Evolutionary conservation across 2,888 invertebrate genomes (phyloP).

Genomic region (Andrena haemorrhoa): DNA sequence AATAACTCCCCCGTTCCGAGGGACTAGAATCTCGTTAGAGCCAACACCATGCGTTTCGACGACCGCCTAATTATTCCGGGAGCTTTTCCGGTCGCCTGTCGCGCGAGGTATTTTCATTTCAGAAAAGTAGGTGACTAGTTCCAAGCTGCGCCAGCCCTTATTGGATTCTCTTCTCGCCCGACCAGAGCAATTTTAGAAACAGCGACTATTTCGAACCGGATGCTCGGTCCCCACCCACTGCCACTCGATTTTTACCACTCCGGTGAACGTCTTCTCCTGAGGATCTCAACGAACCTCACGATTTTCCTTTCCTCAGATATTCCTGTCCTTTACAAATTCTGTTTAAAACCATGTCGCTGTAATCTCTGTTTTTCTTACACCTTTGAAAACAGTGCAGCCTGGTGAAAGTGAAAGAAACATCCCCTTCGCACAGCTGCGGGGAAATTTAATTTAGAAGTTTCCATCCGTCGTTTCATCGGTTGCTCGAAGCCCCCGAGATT

Average conservation of each 20-base stretch:
- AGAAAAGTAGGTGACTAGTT: conserved; percentile 31
- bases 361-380: background rate
- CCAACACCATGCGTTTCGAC: background rate
- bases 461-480: background rate
- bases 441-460: conserved; percentile 33
- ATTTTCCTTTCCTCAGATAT: background rate
- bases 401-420: background rate
- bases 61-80: conserved; percentile 22
- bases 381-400: background rate
- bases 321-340: background rate
- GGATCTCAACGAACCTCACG: background rate
- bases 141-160: conserved; percentile 5
- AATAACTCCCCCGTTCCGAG: conserved; percentile 22
- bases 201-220: conserved; percentile 32
- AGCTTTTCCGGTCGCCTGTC: conserved; percentile 10
- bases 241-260: conserved; percentile 6
- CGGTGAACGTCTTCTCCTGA: background rate
- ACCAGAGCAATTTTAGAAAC: conserved; percentile 37
- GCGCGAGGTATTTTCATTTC: conserved; percentile 17
- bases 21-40: conserved; percentile 1
- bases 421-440: background rate
- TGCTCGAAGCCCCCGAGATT: conserved; percentile 10
- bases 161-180: conserved; percentile 32
- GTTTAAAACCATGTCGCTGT: background rate
- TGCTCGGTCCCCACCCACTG: background rate